Evolutionary conservation across 2,888 invertebrate species (phyloP).

Genomic region (Ligdia adustata): DNA sequence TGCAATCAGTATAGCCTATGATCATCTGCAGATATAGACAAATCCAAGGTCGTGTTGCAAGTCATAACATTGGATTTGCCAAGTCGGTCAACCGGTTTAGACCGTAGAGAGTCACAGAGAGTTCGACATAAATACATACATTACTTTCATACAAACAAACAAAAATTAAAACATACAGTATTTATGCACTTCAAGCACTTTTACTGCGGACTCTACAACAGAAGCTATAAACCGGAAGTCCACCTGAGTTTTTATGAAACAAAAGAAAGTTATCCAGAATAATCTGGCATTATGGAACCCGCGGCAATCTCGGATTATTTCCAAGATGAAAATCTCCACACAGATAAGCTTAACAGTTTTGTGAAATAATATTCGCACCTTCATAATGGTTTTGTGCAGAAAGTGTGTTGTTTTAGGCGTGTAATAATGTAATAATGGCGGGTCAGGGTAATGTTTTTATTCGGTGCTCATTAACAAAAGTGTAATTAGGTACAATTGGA

Average conservation of each 20-base stretch:
- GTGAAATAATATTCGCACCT: constrained; percentile 17
- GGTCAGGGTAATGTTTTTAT: constrained; percentile 6
- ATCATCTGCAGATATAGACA: no score
- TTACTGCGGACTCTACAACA: constrained; percentile 26
- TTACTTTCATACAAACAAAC: no score
- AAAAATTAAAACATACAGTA: no score
- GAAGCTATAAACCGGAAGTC: constrained; percentile 28
- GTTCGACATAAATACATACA: no score
- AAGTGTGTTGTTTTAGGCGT: constrained; percentile 6
- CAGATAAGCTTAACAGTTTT: constrained; percentile 17
- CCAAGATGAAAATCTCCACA: constrained; percentile 28
- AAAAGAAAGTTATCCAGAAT: constrained; percentile 44
- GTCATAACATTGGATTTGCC: no score
- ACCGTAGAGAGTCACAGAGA: no score
- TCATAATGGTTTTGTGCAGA: background rate
- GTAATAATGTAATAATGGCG: constrained; percentile 3
- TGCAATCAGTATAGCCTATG: no score
- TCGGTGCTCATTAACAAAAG: constrained; percentile 11
- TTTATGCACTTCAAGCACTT: constrained; percentile 1
- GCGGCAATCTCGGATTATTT: constrained; percentile 34
- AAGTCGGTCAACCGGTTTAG: no score
- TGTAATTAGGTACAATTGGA: constrained; percentile 6
- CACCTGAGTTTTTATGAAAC: constrained; percentile 48
- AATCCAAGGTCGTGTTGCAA: no score
- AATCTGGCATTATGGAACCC: constrained; percentile 41